Evolutionary conservation across 2,797 vertebrate species (phyloP).

Genomic region (Coreius guichenoti): DNA sequence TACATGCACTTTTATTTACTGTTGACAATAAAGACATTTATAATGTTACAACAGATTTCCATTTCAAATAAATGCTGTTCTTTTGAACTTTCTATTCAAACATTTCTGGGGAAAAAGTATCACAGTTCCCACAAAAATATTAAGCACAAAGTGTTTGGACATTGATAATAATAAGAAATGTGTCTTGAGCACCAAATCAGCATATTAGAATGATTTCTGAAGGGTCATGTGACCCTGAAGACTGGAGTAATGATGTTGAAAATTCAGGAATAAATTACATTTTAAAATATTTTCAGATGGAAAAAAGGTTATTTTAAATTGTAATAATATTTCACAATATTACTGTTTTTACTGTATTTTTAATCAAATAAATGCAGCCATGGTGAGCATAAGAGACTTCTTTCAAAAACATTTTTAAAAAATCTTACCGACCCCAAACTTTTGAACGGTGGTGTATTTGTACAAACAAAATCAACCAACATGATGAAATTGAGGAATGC

Average conservation of each 20-base stretch:
- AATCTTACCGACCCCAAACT: background rate
- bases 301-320: background rate
- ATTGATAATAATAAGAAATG: too few species aligned
- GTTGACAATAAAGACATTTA: background rate
- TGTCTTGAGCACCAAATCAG: too few species aligned
- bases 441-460: background rate
- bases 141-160: too few species aligned
- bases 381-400: background rate
- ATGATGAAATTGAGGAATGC: background rate
- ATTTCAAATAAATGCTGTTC: background rate
- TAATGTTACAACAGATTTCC: background rate
- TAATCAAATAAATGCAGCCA: background rate
- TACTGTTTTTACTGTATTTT: background rate
- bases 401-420: background rate
- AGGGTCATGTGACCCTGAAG: too few species aligned
- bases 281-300: too few species aligned
- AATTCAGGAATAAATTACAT: too few species aligned
- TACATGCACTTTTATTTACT: too few species aligned
- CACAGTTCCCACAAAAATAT: background rate
- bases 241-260: too few species aligned
- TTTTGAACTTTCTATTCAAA: background rate
- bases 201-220: too few species aligned
- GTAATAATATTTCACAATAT: background rate
- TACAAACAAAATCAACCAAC: background rate
- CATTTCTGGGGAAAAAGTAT: too few species aligned